These are phyloP conservation scores for Brenthis daphne DNA, from an alignment of 2,888 invertebrate genomes.

Conservation along the genomic window DNA sequence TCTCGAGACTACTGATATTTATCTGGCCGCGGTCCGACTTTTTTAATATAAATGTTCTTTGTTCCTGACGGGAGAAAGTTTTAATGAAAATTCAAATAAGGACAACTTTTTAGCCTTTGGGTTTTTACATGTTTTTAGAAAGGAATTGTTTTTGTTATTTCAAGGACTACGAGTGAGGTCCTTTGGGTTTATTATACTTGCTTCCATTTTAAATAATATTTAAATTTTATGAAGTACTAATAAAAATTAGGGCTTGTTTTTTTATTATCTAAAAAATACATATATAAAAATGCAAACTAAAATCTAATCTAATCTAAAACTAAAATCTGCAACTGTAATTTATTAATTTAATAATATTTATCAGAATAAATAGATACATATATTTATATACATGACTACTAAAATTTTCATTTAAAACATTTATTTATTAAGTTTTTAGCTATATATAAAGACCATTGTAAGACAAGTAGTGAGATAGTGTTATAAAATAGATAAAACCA, in stretches of 20 bases:
- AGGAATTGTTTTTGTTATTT: conserved; percentile 67
- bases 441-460: background rate
- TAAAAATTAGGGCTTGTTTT: background rate
- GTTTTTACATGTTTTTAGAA: conserved; percentile 61
- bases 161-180: conserved; percentile 52
- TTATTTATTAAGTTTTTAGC: background rate
- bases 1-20: conserved; percentile 82
- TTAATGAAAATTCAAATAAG: conserved; percentile 80
- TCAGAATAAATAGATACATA: too few species aligned
- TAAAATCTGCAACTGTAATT: too few species aligned
- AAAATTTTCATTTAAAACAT: background rate
- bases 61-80: conserved; percentile 79
- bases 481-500: conserved; percentile 9
- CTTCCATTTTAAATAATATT: conserved; percentile 30
- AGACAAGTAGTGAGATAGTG: background rate
- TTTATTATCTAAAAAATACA: too few species aligned
- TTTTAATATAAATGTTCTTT: conserved; percentile 83
- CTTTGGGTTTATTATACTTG: conserved; percentile 33
- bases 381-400: too few species aligned
- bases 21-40: conserved; percentile 79
- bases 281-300: too few species aligned
- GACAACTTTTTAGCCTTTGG: conserved; percentile 76
- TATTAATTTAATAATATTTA: too few species aligned
- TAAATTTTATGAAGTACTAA: conserved; percentile 5
- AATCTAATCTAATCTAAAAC: too few species aligned